phyloP scores from a whole-genome alignment of 2,888 invertebrate species.

The Megaustenia siamemsis region DNA sequence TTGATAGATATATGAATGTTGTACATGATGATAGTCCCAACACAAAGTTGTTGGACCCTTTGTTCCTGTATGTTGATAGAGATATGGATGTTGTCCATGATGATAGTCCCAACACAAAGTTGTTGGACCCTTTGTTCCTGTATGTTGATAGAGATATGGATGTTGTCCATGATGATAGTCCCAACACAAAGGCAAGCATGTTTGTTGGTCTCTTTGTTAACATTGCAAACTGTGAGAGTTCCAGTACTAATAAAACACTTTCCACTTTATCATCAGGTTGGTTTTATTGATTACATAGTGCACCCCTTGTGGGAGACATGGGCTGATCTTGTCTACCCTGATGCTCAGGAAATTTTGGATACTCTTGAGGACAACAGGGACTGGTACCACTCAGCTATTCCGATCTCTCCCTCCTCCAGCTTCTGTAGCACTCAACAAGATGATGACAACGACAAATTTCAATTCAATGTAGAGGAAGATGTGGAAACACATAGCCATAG shows the following conservation, averaged over 20 bases:
- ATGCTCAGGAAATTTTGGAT: slow-evolving; percentile 98
- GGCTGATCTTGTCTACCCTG: slow-evolving; percentile 99
- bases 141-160: no score
- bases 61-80: no score
- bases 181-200: no score
- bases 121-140: no score
- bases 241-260: no score
- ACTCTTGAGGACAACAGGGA: slow-evolving; percentile 98
- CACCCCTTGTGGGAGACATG: slow-evolving; percentile 99
- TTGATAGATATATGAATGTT: no score
- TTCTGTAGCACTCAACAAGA: slow-evolving; percentile 65
- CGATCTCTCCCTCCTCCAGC: slow-evolving; percentile 87
- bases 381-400: slow-evolving; percentile 95
- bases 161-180: no score
- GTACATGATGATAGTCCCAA: no score
- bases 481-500: slow-evolving; percentile 58
- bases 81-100: no score
- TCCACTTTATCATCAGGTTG: slow-evolving; percentile 85
- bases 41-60: no score
- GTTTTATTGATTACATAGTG: slow-evolving; percentile 99
- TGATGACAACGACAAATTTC: slow-evolving; percentile 62
- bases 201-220: no score
- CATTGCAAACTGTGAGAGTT: background rate
- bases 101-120: no score
- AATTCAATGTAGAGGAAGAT: slow-evolving; percentile 72